A percentile compares a stretch with the other conserved stretches of the same genome.
phyloP scores from a whole-genome alignment of 30 jellyfish, hydroid and myxozoan genomes.

The Aurelia coerulea region DNA sequence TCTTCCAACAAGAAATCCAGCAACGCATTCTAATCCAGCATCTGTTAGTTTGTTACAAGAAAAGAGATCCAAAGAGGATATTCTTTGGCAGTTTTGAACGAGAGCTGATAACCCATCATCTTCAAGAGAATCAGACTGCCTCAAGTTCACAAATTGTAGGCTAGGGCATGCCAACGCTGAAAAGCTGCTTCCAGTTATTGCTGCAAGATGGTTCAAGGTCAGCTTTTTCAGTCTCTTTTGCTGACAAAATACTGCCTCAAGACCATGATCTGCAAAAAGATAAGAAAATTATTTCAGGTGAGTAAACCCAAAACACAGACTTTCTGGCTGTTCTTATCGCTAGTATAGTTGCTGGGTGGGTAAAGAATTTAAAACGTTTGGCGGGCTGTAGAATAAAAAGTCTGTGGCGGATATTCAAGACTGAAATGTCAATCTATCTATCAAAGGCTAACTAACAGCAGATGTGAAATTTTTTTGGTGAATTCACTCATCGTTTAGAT shows the following conservation, averaged over 20 bases:
- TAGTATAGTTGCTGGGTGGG: no score
- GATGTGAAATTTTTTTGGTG: no score
- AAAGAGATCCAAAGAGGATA: conserved; percentile 38
- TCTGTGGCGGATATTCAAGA: no score
- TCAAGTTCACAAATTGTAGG: conserved; percentile 25
- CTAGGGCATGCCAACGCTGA: neutral
- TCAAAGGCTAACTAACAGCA: no score
- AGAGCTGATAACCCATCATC: conserved; percentile 48
- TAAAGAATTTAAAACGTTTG: no score
- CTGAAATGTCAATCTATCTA: no score
- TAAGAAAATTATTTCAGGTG: neutral
- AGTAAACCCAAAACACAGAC: no score
- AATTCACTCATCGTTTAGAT: no score
- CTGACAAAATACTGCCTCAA: neutral
- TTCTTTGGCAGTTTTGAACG: conserved; percentile 49
- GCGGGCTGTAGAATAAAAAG: no score
- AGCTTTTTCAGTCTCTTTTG: conserved; percentile 18
- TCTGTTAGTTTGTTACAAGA: conserved; percentile 43
- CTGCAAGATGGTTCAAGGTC: conserved; percentile 20
- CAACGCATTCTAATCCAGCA: conserved; percentile 42
- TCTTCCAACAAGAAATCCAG: conserved; percentile 62
- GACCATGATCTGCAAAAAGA: conserved; percentile 58
- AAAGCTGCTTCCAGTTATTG: conserved; percentile 43
- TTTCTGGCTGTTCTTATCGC: no score
- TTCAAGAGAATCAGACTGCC: conserved; percentile 15